phyloP scores from a whole-genome alignment of 1,140 invertebrate species.

The Bombus difficillimus region DNA sequence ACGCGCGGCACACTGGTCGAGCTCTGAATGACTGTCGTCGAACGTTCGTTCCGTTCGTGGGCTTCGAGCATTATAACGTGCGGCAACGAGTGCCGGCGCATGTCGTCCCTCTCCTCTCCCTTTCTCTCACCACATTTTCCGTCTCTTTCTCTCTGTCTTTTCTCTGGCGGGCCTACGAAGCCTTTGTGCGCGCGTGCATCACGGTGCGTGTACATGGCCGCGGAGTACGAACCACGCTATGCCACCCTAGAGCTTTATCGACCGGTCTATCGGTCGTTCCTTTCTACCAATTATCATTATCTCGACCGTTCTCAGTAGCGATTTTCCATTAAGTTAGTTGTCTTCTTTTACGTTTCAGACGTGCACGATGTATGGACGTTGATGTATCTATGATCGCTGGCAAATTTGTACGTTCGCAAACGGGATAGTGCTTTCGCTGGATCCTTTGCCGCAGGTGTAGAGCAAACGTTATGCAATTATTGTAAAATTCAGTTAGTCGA shows the following conservation, averaged over 20 bases:
- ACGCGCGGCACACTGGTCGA: conserved; percentile 67
- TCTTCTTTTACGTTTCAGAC: background rate
- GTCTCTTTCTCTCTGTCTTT: conserved; percentile 3
- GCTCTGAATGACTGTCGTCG: conserved; percentile 69
- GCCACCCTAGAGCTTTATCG: conserved; percentile 33
- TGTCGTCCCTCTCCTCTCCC: conserved; percentile 39
- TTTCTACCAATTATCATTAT: conserved; percentile 8
- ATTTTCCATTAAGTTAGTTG: background rate
- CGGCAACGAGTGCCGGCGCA: conserved; percentile 38
- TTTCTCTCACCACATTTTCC: background rate
- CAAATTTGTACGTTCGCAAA: background rate
- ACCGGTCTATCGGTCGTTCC: conserved; percentile 31
- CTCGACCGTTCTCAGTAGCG: background rate
- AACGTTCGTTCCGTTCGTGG: conserved; percentile 34
- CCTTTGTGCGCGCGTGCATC: background rate
- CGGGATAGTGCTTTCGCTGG: no score
- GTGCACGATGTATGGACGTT: background rate
- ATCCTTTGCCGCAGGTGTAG: background rate
- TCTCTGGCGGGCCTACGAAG: background rate
- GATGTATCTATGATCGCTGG: no score
- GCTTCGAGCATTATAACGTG: conserved; percentile 47
- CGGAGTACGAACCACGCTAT: conserved; percentile 9
- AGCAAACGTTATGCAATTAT: background rate
- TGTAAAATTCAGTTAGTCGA: background rate
- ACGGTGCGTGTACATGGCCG: background rate